Conservation (phyloP, 2,113 vertebrate genomes). For the Accipiter cooperii region DNA sequence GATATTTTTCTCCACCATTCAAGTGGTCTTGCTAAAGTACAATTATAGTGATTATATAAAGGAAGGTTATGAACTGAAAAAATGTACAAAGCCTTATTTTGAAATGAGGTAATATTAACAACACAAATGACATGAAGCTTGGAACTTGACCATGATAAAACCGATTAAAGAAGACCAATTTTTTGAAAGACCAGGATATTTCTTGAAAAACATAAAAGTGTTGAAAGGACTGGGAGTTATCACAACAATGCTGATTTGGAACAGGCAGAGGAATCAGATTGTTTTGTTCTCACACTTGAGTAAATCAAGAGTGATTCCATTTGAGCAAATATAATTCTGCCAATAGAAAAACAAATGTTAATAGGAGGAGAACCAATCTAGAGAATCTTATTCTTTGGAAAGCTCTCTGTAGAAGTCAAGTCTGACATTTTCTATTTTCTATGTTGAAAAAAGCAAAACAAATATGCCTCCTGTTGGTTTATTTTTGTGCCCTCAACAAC, state of each 20-base stretch:
- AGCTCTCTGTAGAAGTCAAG: not conserved
- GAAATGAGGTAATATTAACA: constrained; percentile 30
- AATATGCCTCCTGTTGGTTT: not conserved
- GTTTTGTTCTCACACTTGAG: not conserved
- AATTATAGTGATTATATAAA: not conserved
- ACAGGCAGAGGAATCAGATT: not conserved
- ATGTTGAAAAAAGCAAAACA: not conserved
- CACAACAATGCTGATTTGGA: not conserved
- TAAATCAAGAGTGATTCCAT: not conserved
- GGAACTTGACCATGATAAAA: not conserved
- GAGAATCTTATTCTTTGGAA: not conserved
- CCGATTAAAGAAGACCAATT: not conserved
- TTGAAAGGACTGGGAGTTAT: not conserved
- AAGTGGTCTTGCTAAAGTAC: not conserved
- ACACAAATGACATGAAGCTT: not conserved
- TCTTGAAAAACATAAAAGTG: not conserved
- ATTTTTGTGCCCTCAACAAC: not conserved
- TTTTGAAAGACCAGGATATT: not conserved
- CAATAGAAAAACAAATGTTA: not conserved
- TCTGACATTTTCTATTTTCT: not conserved
- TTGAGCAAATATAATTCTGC: not conserved
- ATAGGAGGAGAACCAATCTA: not conserved
- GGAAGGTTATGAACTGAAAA: constrained; percentile 13
- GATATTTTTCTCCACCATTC: not conserved
- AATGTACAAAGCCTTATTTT: not conserved